Base-by-base conservation (phyloP, 2,797 vertebrate species). In the Astyanax mexicanus region DNA sequence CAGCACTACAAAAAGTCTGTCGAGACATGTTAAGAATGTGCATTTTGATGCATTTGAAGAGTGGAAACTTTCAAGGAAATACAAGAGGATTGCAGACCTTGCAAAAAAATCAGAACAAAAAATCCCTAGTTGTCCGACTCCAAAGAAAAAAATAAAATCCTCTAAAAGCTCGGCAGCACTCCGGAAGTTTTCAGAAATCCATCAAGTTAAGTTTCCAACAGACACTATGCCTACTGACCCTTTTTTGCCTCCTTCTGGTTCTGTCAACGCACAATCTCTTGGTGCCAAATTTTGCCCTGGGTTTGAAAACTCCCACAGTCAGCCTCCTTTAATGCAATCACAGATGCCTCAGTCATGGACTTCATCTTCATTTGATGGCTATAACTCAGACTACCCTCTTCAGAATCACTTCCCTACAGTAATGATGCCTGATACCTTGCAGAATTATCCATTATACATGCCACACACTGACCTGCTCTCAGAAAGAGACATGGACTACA, bases 1-100 rank as follows among this genome's bases (percentile, higher is more conserved):
- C 80, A 98, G 97, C 87, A 99, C 97, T 2, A 96, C 95, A 61
- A 98, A 98, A 86, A 99, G 98, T 90, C 95, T 99, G 83, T 97
- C 97, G 13, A 95, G 98, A 82, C 98, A 99, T 64, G 97, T 99
- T 87, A 99, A 99, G 88, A 97, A 98, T 76, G 94, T 95, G 40
- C 98, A 99, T 80, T 95, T 97, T 17, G 96, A 98, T 84, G 96
- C 97, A 76, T 99, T 99, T 37, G 94, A 96, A 79, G 93, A 95
- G 81, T 98, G 97, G 95, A 99, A 99, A 89, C 89, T 97, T 81
- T 95, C 98, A 25, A 95, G 95, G 78, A 99, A 94, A 81, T 98
- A 93, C 64, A 98, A 96, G 89, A 97, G 94, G 89, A 94, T 95
- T 5, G 92, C 93, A 58, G 96, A 95, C 88, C 91, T 95, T 78